phyloP scores from a whole-genome alignment of 2,888 invertebrate species.

The Antheraea assamensis region DNA sequence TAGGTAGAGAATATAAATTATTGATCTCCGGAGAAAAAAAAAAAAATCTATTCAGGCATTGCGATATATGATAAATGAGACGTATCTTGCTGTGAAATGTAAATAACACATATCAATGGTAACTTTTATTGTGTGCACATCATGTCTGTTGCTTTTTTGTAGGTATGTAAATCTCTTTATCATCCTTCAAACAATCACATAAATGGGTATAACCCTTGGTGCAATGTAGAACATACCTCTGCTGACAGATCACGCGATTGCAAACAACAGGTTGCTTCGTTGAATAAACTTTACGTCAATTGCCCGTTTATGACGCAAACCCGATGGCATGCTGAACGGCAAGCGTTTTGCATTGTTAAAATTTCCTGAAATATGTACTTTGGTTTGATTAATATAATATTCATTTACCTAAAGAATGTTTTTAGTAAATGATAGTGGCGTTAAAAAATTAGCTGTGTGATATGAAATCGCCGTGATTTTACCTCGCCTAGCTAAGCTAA shows the following conservation, averaged over 20 bases:
- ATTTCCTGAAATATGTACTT: not conserved
- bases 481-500: not conserved
- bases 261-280: conserved; percentile 43
- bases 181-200: not conserved
- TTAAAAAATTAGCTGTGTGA: no score
- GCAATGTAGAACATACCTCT: conserved; percentile 25
- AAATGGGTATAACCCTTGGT: not conserved
- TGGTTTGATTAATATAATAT: not conserved
- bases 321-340: conserved; percentile 17
- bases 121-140: no score
- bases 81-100: no score
- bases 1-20: no score
- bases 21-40: no score
- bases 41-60: no score
- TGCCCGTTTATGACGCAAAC: conserved; percentile 28
- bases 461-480: no score
- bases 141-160: no score
- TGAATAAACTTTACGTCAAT: conserved; percentile 29
- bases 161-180: no score
- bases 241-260: conserved; percentile 34
- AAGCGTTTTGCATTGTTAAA: conserved; percentile 21
- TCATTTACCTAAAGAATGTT: not conserved
- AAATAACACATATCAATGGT: no score
- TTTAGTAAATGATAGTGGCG: no score
- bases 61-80: no score